These are phyloP conservation scores for Proteles cristata DNA, from an alignment of 2,113 vertebrate genomes.

Conservation along the genomic window DNA sequence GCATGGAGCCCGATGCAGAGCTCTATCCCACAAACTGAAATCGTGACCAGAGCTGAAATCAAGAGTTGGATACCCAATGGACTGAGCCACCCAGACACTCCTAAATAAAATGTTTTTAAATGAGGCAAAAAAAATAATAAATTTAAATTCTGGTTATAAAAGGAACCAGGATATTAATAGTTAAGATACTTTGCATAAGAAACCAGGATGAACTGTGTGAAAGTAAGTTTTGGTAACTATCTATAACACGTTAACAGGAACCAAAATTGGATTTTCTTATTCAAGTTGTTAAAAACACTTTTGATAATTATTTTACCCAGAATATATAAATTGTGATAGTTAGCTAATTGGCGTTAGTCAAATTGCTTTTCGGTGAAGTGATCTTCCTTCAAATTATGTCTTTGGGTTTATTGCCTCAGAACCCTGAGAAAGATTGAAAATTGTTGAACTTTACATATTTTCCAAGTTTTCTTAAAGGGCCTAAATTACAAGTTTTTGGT, in stretches of 20 bases:
- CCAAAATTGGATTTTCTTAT: neutral
- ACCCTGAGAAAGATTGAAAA: neutral
- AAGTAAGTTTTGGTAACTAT: slow-evolving; percentile 25
- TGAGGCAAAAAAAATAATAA: neutral
- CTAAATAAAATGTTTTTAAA: neutral
- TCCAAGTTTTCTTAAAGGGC: neutral
- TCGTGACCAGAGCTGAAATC: too few species aligned
- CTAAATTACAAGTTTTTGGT: neutral
- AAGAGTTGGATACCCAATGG: too few species aligned
- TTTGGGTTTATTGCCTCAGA: neutral
- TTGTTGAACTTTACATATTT: neutral
- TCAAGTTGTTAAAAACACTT: slow-evolving; percentile 16
- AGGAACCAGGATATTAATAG: neutral
- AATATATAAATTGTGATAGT: neutral
- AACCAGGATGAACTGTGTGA: neutral
- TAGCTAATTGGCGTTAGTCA: neutral
- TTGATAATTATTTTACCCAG: neutral
- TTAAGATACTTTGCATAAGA: neutral
- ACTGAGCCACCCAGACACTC: too few species aligned
- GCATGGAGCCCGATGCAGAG: too few species aligned
- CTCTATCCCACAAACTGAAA: too few species aligned
- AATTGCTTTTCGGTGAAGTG: neutral
- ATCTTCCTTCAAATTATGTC: neutral
- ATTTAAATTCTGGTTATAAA: neutral
- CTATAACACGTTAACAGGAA: slow-evolving; percentile 10